These are phyloP conservation scores for Oithona nana DNA, from an alignment of 2,888 invertebrate genomes.

Conservation along the genomic window DNA sequence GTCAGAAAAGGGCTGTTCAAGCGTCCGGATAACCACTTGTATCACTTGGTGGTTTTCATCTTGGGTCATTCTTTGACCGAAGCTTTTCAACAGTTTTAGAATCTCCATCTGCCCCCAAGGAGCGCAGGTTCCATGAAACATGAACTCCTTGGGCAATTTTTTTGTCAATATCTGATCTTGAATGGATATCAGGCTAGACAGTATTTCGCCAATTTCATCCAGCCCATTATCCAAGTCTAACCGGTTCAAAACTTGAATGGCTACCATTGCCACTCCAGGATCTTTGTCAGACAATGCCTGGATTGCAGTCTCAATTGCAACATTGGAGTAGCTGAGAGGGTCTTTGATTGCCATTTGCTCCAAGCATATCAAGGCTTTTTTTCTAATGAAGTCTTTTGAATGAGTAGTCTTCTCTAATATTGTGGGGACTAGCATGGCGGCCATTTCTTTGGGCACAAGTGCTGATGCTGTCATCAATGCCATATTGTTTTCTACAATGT, in stretches of 20 bases:
- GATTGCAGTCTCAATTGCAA: background rate
- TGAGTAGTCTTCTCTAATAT: slow-evolving; percentile 9
- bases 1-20: background rate
- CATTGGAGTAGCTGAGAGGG: background rate
- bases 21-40: background rate
- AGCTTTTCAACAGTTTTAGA: background rate
- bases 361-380: slow-evolving; percentile 5
- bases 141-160: slow-evolving; percentile 5
- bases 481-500: slow-evolving; percentile 2
- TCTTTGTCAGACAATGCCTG: background rate
- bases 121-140: background rate
- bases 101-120: slow-evolving; percentile 5
- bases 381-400: slow-evolving; percentile 10
- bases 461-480: background rate
- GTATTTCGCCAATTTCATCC: background rate
- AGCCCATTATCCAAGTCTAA: background rate
- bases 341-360: background rate
- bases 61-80: background rate
- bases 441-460: background rate
- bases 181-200: background rate
- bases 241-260: background rate
- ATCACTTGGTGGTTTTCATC: background rate
- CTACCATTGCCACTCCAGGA: background rate
- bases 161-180: background rate
- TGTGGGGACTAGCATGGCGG: slow-evolving; percentile 1